Base-by-base conservation (phyloP, 2,888 invertebrate species). In the Drosophila anomalata region DNA sequence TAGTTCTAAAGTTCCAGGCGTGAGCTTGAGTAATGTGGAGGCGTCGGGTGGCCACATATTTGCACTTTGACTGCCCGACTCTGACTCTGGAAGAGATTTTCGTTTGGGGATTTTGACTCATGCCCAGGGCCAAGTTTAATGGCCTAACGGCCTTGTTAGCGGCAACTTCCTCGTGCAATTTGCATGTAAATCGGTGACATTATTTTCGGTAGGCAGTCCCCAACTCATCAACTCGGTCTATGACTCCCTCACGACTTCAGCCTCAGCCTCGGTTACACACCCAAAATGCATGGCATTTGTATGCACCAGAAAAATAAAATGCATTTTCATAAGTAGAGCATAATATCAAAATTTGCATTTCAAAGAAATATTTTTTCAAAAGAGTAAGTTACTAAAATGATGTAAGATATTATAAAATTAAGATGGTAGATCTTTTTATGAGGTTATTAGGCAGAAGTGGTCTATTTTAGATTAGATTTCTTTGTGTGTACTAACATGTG, bases 21-120 rank as follows among this genome's bases (percentile, higher is more conserved):
- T 83, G 80, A 87, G 71, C 75, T 79, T 82, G 88, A 82, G 83
- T 82, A 86, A 82, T 82, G 86, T 70, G 88, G 70, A 74, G 82
- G 82, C 88, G 79, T 76, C 47, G 47, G 44, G 42, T 56, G 81
- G 81, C 66, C 72, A 74, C 85, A 87, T 87, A 78, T 87, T 87
- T 87, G 81, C 83, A 75, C 88, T 82, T 86, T 87, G 86, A 87
- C 86, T 81, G 71, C 47, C 36, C 26, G 69, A 48, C 46, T 48
- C 36, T 20, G 69, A 33, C 46, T 44, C 17, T 11, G 39, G n/a
- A 17, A 36, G 31, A 52, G 39, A 46, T 44, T 26, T 48, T 39
- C 41, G 26, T 8, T 42, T 5, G 1, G 26, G 12, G 24, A 41
- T 14, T 59, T 14, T 22, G n/a, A 8, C 46, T 26, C 12, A 17